These are phyloP conservation scores for Eleginops maclovinus DNA, from an alignment of 2,113 vertebrate species.

Conservation along the genomic window DNA sequence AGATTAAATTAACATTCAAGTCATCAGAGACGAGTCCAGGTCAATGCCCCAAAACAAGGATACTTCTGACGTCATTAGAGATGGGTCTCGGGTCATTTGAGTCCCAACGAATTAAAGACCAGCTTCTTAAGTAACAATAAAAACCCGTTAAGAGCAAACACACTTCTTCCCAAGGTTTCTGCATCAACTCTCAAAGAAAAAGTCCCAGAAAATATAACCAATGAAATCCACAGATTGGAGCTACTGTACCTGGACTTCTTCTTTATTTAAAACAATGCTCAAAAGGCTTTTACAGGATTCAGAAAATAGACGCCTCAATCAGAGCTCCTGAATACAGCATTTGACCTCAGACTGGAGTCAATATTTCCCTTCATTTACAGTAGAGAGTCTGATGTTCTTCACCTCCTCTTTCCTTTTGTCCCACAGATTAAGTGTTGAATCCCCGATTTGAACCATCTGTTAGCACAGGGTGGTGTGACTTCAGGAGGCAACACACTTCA, in stretches of 20 bases:
- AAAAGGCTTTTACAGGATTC: background rate
- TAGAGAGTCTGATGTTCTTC: background rate
- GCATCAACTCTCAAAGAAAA: background rate
- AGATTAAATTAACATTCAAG: background rate
- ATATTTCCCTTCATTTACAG: background rate
- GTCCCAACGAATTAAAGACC: background rate
- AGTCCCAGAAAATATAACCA: too few species aligned
- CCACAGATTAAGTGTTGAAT: background rate
- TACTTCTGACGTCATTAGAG: background rate
- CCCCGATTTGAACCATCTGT: constrained; percentile 19
- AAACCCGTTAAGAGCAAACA: background rate
- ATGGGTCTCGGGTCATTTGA: background rate
- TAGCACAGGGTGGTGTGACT: constrained; percentile 5
- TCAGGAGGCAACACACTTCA: constrained; percentile 23
- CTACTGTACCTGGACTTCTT: background rate
- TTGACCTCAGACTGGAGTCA: background rate
- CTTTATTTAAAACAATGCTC: background rate
- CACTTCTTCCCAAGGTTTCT: background rate
- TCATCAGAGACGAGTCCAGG: background rate
- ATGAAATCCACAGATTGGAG: background rate
- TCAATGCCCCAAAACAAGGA: background rate
- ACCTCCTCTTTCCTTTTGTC: background rate
- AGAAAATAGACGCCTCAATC: background rate
- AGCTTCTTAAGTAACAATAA: background rate
- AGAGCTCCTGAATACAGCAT: background rate